Conservation (phyloP, 2,888 invertebrate species). For the Lutraria lutraria region DNA sequence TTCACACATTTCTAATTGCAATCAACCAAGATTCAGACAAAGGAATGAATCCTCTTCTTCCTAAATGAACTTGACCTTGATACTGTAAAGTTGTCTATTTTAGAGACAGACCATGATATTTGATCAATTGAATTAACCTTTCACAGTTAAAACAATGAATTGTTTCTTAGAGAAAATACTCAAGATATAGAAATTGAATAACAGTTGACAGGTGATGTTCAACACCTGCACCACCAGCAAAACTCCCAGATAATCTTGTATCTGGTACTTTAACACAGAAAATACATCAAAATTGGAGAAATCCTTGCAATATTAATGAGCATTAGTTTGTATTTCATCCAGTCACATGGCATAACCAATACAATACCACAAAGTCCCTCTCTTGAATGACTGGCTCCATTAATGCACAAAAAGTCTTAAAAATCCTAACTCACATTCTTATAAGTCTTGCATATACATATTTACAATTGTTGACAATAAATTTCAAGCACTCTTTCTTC, state of each 20-base stretch:
- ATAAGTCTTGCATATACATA: neutral
- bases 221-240: neutral
- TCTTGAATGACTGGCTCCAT: neutral
- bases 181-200: neutral
- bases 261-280: neutral
- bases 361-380: neutral
- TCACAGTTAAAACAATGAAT: neutral
- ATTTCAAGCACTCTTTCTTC: constrained; percentile 29
- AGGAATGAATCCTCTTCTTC: too few species aligned
- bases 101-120: too few species aligned
- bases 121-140: too few species aligned
- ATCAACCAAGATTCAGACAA: too few species aligned
- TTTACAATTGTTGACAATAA: constrained; percentile 23
- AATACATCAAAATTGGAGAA: neutral
- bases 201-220: neutral
- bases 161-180: neutral
- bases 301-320: neutral
- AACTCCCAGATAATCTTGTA: neutral
- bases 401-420: neutral
- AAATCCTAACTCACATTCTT: neutral
- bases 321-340: neutral
- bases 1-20: too few species aligned
- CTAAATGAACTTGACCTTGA: too few species aligned
- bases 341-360: neutral
- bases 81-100: too few species aligned